These are phyloP conservation scores for Ceratotherium simum DNA, from an alignment of 2,113 vertebrate genomes.

Conservation along the genomic window DNA sequence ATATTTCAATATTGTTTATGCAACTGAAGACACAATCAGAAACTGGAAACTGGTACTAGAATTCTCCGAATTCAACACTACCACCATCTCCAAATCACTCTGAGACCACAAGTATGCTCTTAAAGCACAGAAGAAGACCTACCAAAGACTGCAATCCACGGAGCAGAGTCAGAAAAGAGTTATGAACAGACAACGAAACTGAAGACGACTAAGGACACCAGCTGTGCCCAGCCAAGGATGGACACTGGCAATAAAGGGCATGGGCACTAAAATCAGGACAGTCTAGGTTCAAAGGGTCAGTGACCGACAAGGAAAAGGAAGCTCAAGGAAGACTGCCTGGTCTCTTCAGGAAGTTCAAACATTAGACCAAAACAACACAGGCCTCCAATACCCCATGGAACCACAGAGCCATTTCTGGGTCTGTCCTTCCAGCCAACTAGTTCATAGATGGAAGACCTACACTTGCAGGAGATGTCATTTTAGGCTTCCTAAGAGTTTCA, in stretches of 20 bases:
- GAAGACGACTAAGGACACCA: neutral
- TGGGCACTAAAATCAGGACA: neutral
- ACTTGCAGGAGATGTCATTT: neutral
- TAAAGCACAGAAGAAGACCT: neutral
- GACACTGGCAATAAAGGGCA: neutral
- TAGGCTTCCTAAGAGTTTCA: conserved; percentile 12
- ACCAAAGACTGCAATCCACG: neutral
- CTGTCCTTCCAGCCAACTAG: neutral
- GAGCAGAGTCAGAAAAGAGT: neutral
- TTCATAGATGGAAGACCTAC: neutral
- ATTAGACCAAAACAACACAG: neutral
- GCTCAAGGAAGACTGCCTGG: neutral
- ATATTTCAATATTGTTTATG: neutral
- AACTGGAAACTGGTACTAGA: neutral
- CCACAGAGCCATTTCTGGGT: neutral
- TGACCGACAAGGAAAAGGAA: neutral
- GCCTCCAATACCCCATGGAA: rapidly evolving
- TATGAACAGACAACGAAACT: neutral
- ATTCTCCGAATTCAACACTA: neutral
- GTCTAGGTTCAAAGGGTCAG: neutral
- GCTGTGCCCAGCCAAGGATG: neutral
- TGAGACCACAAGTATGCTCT: neutral
- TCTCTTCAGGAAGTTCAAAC: neutral
- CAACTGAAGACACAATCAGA: neutral
- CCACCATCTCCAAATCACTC: neutral